Base-by-base conservation (phyloP, 2,113 vertebrate genomes). In the Guaruba guarouba region DNA sequence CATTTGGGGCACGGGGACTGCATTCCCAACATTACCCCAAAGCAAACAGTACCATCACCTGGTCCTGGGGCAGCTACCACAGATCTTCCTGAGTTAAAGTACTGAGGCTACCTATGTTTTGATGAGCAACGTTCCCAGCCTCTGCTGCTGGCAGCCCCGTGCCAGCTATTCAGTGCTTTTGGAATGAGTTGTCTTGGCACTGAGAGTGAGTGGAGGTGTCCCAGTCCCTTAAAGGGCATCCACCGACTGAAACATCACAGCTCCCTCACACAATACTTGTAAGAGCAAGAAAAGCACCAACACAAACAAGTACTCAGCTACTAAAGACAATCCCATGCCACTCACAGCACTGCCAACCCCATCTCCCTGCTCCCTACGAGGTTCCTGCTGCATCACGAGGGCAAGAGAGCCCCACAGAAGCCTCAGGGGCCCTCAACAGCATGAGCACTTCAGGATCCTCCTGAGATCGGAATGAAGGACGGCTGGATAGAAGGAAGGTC, bases 121-220 rank as follows among this genome's bases (percentile, higher is more conserved):
- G 64, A 13, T 7, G 39, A 82, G 19, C 29, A 29, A 6, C 0
- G 13, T 6, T 27, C 44, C 27, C 44, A n/a, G 64, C 20, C 44
- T 35, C n/a, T 35, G 33, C 33, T 35, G 57, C 57, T 23, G 57
- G 33, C 57, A 59, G 57, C 57, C 57, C 33, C 1, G 1, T 59
- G 33, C 4, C 22, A 68, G 96, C 95, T 94, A 94, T 80, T 94
- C 86, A 19, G 90, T 86, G 33, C 95, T 96, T 91, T 96, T 87
- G 41, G 31, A 5, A 43, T 31, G 86, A 97, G 93, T 67, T 35
- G 91, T 48, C 92, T 81, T 33, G 6, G 77, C 48, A 16, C 67
- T 49, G 67, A 95, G 88, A 92, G 49, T 39, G 61, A 90, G 92
- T 57, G 52, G 92, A 54, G 80, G 63, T 44, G 57, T 13, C 75